These are phyloP conservation scores for Apomyelois bistriatella DNA, from an alignment of 2,888 invertebrate species.

Conservation along the genomic window DNA sequence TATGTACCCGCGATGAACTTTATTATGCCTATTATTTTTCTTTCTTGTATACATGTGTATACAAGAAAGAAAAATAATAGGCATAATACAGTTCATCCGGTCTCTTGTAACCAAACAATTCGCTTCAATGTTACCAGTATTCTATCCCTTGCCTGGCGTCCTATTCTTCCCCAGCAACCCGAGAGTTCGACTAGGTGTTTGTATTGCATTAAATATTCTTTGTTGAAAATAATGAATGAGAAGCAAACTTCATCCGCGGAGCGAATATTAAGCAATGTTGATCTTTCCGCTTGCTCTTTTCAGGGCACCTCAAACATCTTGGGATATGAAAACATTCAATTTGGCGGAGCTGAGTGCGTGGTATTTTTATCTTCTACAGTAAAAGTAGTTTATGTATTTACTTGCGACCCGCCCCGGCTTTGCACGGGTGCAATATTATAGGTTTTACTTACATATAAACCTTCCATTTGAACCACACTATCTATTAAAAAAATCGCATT, in stretches of 20 bases:
- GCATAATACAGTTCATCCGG: too few species aligned
- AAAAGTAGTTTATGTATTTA: background rate
- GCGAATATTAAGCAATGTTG: slow-evolving; percentile 38
- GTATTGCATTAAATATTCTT: slow-evolving; percentile 51
- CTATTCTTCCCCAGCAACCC: slow-evolving; percentile 23
- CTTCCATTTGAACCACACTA: too few species aligned
- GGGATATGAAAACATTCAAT: background rate
- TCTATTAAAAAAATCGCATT: too few species aligned
- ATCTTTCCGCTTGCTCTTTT: slow-evolving; percentile 21
- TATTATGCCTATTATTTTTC: too few species aligned
- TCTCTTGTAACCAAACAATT: background rate
- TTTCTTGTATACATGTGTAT: too few species aligned
- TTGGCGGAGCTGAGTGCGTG: background rate
- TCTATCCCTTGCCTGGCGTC: slow-evolving; percentile 15
- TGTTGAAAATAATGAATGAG: slow-evolving; percentile 50
- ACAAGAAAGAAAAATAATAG: too few species aligned
- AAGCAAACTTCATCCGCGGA: slow-evolving; percentile 22
- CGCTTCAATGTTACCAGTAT: slow-evolving; percentile 1
- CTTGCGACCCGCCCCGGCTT: too few species aligned
- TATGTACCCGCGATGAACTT: too few species aligned
- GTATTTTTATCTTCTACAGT: background rate
- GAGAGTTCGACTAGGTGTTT: slow-evolving; percentile 34
- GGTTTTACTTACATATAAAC: too few species aligned
- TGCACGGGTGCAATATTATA: too few species aligned
- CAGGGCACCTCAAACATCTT: slow-evolving; percentile 3